These are phyloP conservation scores for Macrotis lagotis DNA, from an alignment of 2,113 vertebrate species.

Conservation along the genomic window DNA sequence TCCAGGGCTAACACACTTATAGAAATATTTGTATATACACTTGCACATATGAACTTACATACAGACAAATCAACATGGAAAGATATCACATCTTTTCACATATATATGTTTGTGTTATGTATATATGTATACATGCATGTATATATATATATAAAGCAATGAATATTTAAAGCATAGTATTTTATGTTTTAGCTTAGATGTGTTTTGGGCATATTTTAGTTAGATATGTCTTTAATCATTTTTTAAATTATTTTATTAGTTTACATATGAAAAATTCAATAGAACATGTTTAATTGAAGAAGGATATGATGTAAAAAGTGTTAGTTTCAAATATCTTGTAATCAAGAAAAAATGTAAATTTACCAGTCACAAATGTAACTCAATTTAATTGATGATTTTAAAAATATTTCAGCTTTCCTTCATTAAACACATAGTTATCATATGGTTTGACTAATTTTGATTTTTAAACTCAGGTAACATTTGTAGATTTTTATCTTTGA, in stretches of 20 bases:
- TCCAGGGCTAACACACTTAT: neutral
- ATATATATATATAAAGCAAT: neutral
- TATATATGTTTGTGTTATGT: no score
- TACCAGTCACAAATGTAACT: neutral
- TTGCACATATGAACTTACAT: neutral
- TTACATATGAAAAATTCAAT: neutral
- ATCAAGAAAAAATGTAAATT: neutral
- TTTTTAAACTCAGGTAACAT: neutral
- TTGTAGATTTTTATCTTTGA: neutral
- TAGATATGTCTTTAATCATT: slow-evolving; percentile 12
- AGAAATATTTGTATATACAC: slow-evolving; percentile 27
- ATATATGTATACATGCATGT: no score
- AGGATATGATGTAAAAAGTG: neutral
- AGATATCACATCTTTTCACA: neutral
- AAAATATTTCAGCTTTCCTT: neutral
- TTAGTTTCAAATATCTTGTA: slow-evolving; percentile 17
- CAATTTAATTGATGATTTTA: neutral
- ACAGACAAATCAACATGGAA: neutral
- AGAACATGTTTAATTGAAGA: neutral
- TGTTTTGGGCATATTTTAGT: neutral
- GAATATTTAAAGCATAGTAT: neutral
- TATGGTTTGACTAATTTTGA: neutral
- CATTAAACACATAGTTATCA: neutral
- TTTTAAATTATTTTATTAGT: neutral
- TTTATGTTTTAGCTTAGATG: slow-evolving; percentile 30